Evolutionary conservation across 35 echinoderm and acorn worm species (phyloP).

Genomic region (Lytechinus pictus): DNA sequence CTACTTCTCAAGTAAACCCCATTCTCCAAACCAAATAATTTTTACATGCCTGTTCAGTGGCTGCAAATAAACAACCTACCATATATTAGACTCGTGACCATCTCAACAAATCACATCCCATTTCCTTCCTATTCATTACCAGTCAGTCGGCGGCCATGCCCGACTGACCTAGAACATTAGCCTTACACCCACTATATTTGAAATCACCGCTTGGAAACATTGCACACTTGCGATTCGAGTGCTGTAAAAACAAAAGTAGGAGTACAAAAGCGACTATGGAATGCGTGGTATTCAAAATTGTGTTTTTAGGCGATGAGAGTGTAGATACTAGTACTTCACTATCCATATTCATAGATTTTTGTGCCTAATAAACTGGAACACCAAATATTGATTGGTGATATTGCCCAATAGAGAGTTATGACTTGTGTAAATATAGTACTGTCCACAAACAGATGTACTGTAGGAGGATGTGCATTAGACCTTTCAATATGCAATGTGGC

Average conservation of each 20-base stretch:
- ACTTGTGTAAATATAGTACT: neutral
- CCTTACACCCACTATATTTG: neutral
- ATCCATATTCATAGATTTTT: constrained; percentile 20
- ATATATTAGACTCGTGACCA: neutral
- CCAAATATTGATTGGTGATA: constrained; percentile 3
- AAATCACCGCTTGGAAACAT: neutral
- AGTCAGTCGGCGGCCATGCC: neutral
- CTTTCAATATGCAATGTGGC: too few relatives aligned
- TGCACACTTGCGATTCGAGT: neutral
- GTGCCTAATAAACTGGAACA: constrained; percentile 11
- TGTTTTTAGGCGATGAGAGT: neutral
- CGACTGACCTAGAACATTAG: neutral
- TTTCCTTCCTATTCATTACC: neutral
- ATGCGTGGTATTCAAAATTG: neutral
- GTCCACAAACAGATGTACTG: too few relatives aligned
- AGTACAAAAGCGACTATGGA: neutral
- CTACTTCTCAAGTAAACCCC: too few relatives aligned
- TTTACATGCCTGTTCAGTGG: too few relatives aligned
- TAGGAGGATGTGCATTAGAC: too few relatives aligned
- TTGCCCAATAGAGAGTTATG: neutral
- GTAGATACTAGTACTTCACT: neutral
- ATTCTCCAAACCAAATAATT: too few relatives aligned
- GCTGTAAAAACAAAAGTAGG: constrained; percentile 4
- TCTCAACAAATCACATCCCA: neutral
- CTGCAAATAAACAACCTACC: neutral